These are phyloP conservation scores for Geotrupes spiniger DNA, from an alignment of 2,888 invertebrate species.

Conservation along the genomic window DNA sequence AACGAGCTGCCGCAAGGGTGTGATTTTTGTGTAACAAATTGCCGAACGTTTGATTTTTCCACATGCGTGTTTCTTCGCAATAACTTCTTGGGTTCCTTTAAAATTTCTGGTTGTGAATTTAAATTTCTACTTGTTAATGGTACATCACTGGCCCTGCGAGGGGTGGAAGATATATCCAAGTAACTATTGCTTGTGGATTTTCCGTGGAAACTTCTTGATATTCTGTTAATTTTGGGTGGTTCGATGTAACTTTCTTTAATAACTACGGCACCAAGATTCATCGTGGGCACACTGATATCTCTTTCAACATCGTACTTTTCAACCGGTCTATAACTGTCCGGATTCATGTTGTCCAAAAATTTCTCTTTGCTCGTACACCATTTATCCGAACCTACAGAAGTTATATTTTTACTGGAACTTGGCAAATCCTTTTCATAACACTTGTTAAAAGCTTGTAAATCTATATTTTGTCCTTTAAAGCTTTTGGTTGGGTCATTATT, in stretches of 20 bases:
- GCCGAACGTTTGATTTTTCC: slow-evolving; percentile 23
- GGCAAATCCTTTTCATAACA: slow-evolving; percentile 35
- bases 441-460: slow-evolving; percentile 29
- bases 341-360: slow-evolving; percentile 37
- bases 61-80: slow-evolving; percentile 22
- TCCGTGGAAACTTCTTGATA: slow-evolving; percentile 51
- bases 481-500: slow-evolving; percentile 29
- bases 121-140: slow-evolving; percentile 28
- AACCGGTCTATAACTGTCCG: slow-evolving; percentile 12
- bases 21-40: slow-evolving; percentile 41
- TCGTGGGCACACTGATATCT: slow-evolving; percentile 1
- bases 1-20: slow-evolving; percentile 35
- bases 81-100: slow-evolving; percentile 17
- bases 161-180: slow-evolving; percentile 32
- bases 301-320: not conserved
- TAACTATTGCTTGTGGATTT: slow-evolving; percentile 35
- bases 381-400: slow-evolving; percentile 35
- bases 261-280: slow-evolving; percentile 47
- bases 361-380: slow-evolving; percentile 45
- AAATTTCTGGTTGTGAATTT: slow-evolving; percentile 22
- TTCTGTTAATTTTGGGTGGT: slow-evolving; percentile 49
- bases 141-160: slow-evolving; percentile 44
- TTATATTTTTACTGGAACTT: slow-evolving; percentile 31
- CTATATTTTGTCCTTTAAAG: slow-evolving; percentile 20
- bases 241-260: slow-evolving; percentile 55